Evolutionary conservation across 2,888 invertebrate genomes (phyloP).

Genomic region (Parapristionchus giblindavisi): DNA sequence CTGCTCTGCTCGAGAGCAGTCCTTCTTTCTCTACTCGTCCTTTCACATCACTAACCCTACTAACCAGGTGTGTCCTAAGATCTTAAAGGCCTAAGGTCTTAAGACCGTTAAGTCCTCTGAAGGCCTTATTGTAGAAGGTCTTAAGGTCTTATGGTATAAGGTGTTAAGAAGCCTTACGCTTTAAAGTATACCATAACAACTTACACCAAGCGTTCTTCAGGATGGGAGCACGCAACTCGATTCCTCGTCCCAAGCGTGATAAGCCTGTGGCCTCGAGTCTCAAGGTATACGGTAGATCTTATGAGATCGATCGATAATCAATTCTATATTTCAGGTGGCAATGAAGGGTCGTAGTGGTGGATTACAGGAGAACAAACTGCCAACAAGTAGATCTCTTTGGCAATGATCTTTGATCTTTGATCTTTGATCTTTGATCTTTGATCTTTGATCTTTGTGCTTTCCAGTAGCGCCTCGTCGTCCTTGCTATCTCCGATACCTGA

Average conservation of each 20-base stretch:
- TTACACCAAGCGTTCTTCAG: no score
- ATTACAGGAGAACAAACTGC: constrained; percentile 57
- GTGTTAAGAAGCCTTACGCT: neutral
- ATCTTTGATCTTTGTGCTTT: constrained; percentile 2
- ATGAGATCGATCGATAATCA: neutral
- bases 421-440: no score
- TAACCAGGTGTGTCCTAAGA: constrained; percentile 21
- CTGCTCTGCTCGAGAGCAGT: neutral
- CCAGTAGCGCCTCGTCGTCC: constrained; percentile 54
- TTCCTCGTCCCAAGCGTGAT: constrained; percentile 28
- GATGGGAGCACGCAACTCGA: constrained; percentile 28
- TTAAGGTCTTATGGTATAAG: neutral
- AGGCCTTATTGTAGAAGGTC: neutral
- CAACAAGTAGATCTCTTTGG: constrained; percentile 36
- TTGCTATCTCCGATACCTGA: constrained; percentile 58
- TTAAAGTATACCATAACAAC: neutral
- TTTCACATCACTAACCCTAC: constrained; percentile 1
- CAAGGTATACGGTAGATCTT: constrained; percentile 29
- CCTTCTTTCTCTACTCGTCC: neutral
- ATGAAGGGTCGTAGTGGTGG: constrained; percentile 51
- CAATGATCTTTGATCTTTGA: no score
- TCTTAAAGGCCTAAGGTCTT: neutral
- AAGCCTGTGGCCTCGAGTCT: constrained; percentile 19
- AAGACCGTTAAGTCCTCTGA: neutral
- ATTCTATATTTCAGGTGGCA: constrained; percentile 53